Base-by-base conservation (phyloP, 2,113 vertebrate genomes). In the Psilopogon haemacephalus region DNA sequence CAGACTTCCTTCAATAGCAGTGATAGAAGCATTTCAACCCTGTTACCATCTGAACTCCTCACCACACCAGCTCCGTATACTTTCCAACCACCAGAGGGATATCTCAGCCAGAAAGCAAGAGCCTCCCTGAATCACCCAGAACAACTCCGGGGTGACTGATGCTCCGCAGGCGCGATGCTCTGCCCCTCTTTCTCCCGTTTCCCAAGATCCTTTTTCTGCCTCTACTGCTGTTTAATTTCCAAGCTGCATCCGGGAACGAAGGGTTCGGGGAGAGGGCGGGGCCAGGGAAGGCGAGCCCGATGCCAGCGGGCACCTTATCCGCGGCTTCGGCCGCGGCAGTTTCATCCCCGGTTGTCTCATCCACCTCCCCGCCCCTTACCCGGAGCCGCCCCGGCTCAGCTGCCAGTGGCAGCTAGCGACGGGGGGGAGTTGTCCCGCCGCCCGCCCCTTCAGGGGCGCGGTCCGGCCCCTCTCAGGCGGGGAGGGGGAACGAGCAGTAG, bases 101-200 rank as follows among this genome's bases (percentile, higher is more conserved):
- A 11, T 32, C 19, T 71, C 27, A 33, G 2, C 37, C 54, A 35
- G 19, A 10, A 50, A 33, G n/a, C 38, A 4, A 42, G 12, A 44
- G 35, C 11, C 40, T 9, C 30, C 26, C 21, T 2, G 19, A 12
- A 5, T 42, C 62, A 56, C 52, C 28, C 58, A 6, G 33, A 56
- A 7, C 5, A 13, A 3, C 17, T 2, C 28, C 1, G 40, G 27
- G 4, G 15, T 12, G 4, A 8, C 0, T 1, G 42, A 32, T 26
- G 58, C 50, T 23, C 32, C 1, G 9, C 46, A 8, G 54, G 8
- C 67, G 8, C 15, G 52, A 79, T 40, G 64, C 64, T 84, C 50
- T 44, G 10, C 16, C 9, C 21, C 11, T 4, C 33, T 52, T 26
- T 26, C 35, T 44, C 64, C 14, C 62, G 38, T 8, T 65, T 33